Percentiles rank a stretch among this genome's conserved stretches.
phyloP scores from a whole-genome alignment of 35 echinoderm and acorn worm species.

The Nesometra sesokonis region DNA sequence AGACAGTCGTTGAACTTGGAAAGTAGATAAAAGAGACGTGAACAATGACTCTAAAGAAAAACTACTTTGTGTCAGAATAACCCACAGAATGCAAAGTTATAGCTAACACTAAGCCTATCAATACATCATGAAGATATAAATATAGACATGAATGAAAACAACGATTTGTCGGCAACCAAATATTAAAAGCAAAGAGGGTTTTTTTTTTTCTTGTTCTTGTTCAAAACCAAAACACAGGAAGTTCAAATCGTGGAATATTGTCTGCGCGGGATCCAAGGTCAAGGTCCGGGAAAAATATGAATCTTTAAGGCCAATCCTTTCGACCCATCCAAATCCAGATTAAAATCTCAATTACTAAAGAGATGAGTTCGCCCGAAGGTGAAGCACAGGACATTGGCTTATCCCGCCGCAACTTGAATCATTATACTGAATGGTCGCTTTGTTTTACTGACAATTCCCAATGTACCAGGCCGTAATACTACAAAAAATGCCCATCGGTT shows the following conservation, averaged over 20 bases:
- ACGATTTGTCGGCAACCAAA: neutral
- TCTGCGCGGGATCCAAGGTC: neutral
- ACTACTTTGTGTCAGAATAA: neutral
- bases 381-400: neutral
- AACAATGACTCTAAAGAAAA: neutral
- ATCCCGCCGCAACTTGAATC: neutral
- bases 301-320: neutral
- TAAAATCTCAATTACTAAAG: neutral
- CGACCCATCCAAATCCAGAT: neutral
- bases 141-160: neutral
- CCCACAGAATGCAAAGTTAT: neutral
- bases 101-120: neutral
- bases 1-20: neutral
- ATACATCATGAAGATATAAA: neutral
- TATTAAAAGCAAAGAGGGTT: neutral
- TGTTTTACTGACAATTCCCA: neutral
- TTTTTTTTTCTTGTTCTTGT: neutral
- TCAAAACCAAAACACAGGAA: neutral
- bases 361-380: neutral
- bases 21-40: neutral
- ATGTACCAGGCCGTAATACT: neutral
- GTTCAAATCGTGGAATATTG: neutral
- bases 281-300: neutral
- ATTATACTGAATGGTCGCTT: neutral
- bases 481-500: neutral